A percentile compares a stretch with the other conserved stretches of the same genome.
Evolutionary conservation across 1,140 invertebrate genomes (phyloP).

Genomic region (Drosophila neocordata): DNA sequence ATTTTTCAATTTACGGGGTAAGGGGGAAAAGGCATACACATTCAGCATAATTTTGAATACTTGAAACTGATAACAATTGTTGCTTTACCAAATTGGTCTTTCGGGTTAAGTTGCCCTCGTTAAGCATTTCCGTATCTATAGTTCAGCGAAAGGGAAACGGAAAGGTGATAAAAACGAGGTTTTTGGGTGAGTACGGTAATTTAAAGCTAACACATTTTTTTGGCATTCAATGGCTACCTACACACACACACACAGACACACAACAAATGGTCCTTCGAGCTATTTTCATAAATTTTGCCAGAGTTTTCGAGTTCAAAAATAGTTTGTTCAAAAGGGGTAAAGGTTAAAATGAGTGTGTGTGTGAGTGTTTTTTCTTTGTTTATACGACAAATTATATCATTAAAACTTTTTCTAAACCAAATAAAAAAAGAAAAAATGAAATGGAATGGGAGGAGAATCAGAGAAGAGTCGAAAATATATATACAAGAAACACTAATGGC

Average conservation of each 20-base stretch:
- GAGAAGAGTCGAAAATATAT: not conserved
- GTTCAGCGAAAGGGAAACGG: not conserved
- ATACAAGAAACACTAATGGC: not conserved
- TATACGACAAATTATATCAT: conserved; percentile 63
- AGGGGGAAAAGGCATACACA: too few species aligned
- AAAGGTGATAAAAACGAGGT: not conserved
- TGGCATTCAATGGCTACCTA: not conserved
- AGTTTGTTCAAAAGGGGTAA: conserved; percentile 10
- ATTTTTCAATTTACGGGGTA: too few species aligned
- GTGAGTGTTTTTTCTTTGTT: conserved; percentile 13
- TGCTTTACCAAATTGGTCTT: not conserved
- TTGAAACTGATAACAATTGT: not conserved
- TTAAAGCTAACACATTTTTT: too few species aligned
- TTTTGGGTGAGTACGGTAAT: not conserved
- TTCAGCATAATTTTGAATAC: not conserved
- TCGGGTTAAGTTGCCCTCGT: not conserved
- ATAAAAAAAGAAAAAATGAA: too few species aligned
- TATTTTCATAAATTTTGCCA: conserved; percentile 50
- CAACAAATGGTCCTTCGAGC: conserved; percentile 37
- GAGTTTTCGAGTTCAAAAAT: conserved; percentile 16
- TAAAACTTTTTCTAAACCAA: conserved; percentile 58
- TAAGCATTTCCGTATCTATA: not conserved
- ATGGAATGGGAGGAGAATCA: conserved; percentile 6
- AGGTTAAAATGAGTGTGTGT: too few species aligned
- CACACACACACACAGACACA: not conserved